Evolutionary conservation across 23 tunicate genomes (phyloP).

Genomic region (Ciona savignyi): DNA sequence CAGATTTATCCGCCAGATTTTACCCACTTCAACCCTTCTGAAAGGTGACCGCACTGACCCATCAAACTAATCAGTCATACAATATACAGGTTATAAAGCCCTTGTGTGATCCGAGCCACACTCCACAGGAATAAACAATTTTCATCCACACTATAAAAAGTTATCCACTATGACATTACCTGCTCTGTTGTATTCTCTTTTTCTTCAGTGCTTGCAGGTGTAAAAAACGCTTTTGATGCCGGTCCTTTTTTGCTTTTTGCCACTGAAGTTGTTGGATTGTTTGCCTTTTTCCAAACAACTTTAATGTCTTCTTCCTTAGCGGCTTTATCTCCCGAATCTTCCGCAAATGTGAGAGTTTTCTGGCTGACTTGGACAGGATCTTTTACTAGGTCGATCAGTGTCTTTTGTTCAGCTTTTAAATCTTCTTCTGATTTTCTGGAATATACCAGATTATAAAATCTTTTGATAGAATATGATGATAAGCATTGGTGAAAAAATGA

Average conservation of each 20-base stretch:
- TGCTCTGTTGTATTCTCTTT: slow-evolving; percentile 17
- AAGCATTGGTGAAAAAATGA: no score
- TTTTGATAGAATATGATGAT: no score
- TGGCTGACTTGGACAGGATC: slow-evolving; percentile 21
- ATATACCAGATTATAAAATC: no score
- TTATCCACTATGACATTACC: neutral
- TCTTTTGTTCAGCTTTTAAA: neutral
- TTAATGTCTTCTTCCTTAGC: slow-evolving; percentile 32
- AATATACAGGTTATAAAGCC: no score
- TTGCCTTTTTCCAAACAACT: slow-evolving; percentile 50
- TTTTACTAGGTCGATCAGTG: neutral
- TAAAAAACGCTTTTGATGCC: slow-evolving; percentile 71
- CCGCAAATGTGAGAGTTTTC: slow-evolving; percentile 15
- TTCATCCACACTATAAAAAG: slow-evolving; percentile 1
- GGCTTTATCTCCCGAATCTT: slow-evolving; percentile 11
- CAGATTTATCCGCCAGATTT: no score
- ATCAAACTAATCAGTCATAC: no score
- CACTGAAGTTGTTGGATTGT: slow-evolving; percentile 5
- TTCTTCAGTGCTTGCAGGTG: slow-evolving; percentile 39
- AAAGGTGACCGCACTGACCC: no score
- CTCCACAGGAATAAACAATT: no score
- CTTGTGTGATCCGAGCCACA: no score
- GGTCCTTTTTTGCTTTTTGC: slow-evolving; percentile 15
- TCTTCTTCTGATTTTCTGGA: neutral
- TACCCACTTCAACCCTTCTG: no score